Evolutionary conservation across 2,797 vertebrate genomes (phyloP).

Genomic region (Pristis pectinata): DNA sequence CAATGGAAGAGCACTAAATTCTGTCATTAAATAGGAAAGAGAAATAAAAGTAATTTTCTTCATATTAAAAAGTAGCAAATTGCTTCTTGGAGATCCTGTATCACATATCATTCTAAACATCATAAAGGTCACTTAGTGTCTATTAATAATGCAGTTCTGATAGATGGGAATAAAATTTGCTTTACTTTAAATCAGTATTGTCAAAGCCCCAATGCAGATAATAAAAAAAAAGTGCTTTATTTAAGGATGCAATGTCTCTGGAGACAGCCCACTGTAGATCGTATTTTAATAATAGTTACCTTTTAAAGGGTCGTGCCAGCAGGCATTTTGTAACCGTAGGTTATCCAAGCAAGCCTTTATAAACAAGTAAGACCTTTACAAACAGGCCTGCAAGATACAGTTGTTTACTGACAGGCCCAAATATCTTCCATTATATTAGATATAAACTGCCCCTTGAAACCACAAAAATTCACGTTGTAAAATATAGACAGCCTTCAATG

Average conservation of each 20-base stretch:
- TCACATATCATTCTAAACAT: neutral
- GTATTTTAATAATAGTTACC: conserved; percentile 10
- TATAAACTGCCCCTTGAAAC: neutral
- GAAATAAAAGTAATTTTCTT: conserved; percentile 22
- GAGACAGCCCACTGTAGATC: neutral
- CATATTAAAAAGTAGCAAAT: conserved; percentile 32
- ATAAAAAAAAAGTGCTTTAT: conserved; percentile 1
- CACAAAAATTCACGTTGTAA: neutral
- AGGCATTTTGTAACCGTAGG: neutral
- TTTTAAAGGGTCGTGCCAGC: neutral
- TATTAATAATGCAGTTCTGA: conserved; percentile 29
- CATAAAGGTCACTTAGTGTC: conserved; percentile 26
- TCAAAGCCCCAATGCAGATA: neutral
- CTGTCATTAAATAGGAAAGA: neutral
- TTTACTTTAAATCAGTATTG: neutral
- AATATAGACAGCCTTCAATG: neutral
- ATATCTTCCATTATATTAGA: neutral
- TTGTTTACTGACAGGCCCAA: neutral
- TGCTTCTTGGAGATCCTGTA: neutral
- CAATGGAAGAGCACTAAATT: conserved; percentile 28
- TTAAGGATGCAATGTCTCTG: neutral
- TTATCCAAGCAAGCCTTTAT: neutral
- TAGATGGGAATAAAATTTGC: conserved; percentile 18
- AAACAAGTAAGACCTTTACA: neutral
- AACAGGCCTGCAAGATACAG: neutral